Evolutionary conservation across 2,888 invertebrate genomes (phyloP), one percentile per base, ranked within the genome.

Genomic region (Eilema sororculum): DNA sequence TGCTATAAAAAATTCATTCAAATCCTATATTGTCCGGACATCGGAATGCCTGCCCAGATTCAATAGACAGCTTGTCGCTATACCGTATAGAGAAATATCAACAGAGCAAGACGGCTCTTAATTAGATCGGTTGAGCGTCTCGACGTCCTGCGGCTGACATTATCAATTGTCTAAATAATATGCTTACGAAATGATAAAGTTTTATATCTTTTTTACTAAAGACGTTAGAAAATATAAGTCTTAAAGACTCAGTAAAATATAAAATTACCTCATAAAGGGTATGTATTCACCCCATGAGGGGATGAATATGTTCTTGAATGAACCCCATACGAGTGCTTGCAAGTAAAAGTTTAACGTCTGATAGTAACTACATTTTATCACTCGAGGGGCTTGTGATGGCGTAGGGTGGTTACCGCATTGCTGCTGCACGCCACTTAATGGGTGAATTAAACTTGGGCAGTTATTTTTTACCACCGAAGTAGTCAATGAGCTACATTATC

Each of bases 361-460:
- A 61, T 61, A 33, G 60, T 61, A 61, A 33, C 60, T 33, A 61
- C 13, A 22, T 52, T 61, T 61, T 61, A 33, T 61, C 22, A 13
- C 30, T 60, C 13, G 30, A n/a, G 59, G 59, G 28, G 28, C 28
- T 25, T 16, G 58, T 58, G 30, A 4, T 33, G 6, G 60, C 12
- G 12, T 22, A 13, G n/a, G 6, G 33, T 22, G 6, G 22, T 0
- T n/a, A 33, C 52, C 52, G 52, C n/a, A 52, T n/a, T 52, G n/a
- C 52, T 52, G 52, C 52, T 52, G 52, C 52, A n/a, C 0, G 52
- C n/a, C 20, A 52, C 52, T 52, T 52, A 52, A 52, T n/a, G n/a
- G 52, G 9, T 8, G 52, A 52, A 52, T n/a, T 52, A 52, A 52
- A 52, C 52, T 52, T 52, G 9, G 46, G n/a, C 52, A 52, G 52